Base-by-base conservation (phyloP, 2,113 vertebrate species). In the Rhadina sibilatrix region DNA sequence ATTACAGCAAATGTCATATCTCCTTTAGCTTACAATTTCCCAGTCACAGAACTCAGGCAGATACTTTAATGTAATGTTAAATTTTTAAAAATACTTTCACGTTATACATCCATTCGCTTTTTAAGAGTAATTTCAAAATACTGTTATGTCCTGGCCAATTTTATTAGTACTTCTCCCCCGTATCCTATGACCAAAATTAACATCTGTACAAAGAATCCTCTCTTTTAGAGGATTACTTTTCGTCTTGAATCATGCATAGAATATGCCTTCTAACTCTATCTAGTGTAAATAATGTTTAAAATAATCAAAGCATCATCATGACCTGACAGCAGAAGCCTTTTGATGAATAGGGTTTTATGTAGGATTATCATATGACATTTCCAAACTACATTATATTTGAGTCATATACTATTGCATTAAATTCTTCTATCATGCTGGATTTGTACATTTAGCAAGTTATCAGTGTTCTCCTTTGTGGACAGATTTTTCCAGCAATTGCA, bases 281-380 rank as follows among this genome's bases (percentile, higher is more conserved):
- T 86, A 97, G 92, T 97, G 96, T 97, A 98, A 98, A 98, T 98
- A 98, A 97, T 92, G 94, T 96, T 97, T 95, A 97, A 98, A 98
- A 98, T 97, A 98, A 98, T 98, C 98, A 97, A 97, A 97, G 97
- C 57, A 93, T 94, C 94, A 97, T 97, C 96, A 96, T 23, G 33
- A 94, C 90, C 97, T 96, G 98, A 98, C 97, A 97, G 98, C 84
- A 95, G 93, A 96, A 97, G 89, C 90, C 94, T 97, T 97, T 97
- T 98, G 97, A 98, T 97, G 95, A 98, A 98, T 96, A 98, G 96
- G 93, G 96, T 75, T 97, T 98, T 98, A 97, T 94, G 96, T 95
- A 93, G 96, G 97, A 98, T 98, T 98, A 98, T 98, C 98, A 97
- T 97, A 97, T 97, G 98, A 97, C 97, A 98, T 98, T 98, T 98